Evolutionary conservation across 2,888 invertebrate species (phyloP), one percentile per base, ranked within the genome.

Genomic region (Mycalesis mineus): DNA sequence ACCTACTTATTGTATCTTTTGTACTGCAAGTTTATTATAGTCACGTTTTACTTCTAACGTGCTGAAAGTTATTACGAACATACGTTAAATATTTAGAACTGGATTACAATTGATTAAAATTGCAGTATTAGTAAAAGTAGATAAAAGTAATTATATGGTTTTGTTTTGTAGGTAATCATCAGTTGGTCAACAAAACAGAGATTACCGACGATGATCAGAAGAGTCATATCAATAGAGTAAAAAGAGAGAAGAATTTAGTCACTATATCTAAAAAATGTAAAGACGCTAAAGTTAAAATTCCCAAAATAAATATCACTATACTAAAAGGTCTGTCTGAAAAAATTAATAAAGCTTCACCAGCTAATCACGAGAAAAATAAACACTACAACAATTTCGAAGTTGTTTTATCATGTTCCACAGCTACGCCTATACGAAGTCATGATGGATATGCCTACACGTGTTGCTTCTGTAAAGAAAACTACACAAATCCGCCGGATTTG

Each of bases 141-240:
- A 53, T 13, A 37, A 53, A 45, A 44, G 44, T 53, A 53, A 53
- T 45, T 47, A 22, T 37, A 45, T 28, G 36, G 45, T 53, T 53
- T 53, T 53, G 53, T 53, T 44, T 53, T 53, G 53, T 53, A 53
- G 53, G 53, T 53, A 44, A 44, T 36, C 53, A 14, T 37, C 53
- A 14, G 53, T 28, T 45, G 15, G 7, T 33, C 52, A 0, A 28
- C 37, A 45, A 53, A 45, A 53, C 7, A 7, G 53, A 53, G 45
- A 44, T 45, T 29, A 36, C 14, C 36, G 44, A 28, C 37, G 13
- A 14, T 11, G 15, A 33, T 11, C 33, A 15, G 52, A 42, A 42
- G 52, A 42, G 7, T 13, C 33, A 22, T 11, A 28, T 44, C 7
- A 44, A 53, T 9, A 22, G 14, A 1, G 13, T 44, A 14, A 9